Evolutionary conservation across 2,113 vertebrate species (phyloP), one percentile per base, ranked within the genome.

Genomic region (Dasyurus viverrinus): DNA sequence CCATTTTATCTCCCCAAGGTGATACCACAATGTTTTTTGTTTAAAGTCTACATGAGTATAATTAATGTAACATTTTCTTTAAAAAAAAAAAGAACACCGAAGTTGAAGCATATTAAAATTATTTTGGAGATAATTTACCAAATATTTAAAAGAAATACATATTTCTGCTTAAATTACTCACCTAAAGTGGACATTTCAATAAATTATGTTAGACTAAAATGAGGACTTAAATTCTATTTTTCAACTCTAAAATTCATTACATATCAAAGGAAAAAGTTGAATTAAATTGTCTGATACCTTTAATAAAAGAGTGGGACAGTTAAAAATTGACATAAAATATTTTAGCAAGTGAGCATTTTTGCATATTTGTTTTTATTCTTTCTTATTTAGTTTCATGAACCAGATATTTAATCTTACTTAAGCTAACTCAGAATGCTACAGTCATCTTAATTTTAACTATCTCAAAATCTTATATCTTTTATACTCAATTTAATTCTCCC

Each of bases 91-190:
- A 30, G 8, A 52, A 42, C 14, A 1, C 84, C 90, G 26, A 68
- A 16, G 91, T 22, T 92, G 30, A 89, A 95, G 30, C 2, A 89
- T 19, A 90, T 27, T 92, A 26, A 89, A 95, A 48, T 6, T 25
- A 93, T 93, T 84, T 89, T 94, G 2, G 91, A 60, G 94, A 2
- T 14, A 89, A 91, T 92, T 92, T 19, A 91, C 16, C 54, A 95
- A 90, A 57, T 96, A 90, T 94, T 94, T 96, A 92, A 54, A 54
- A 93, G 42, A 94, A 92, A 94, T 9, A 91, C n/a, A 89, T 92
- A 46, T 1, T 42, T 93, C 55, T 92, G 53, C 53, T 97, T 95
- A 96, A 92, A 94, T 95, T 92, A 89, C 2, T 26, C 9, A 53
- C 92, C 25, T 68, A 57, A 14, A 90, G 48, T 92, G n/a, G 90